Percentiles rank a stretch among this genome's conserved stretches.
These are phyloP conservation scores for Teleogryllus oceanicus DNA, from an alignment of 2,888 invertebrate species.

Conservation along the genomic window DNA sequence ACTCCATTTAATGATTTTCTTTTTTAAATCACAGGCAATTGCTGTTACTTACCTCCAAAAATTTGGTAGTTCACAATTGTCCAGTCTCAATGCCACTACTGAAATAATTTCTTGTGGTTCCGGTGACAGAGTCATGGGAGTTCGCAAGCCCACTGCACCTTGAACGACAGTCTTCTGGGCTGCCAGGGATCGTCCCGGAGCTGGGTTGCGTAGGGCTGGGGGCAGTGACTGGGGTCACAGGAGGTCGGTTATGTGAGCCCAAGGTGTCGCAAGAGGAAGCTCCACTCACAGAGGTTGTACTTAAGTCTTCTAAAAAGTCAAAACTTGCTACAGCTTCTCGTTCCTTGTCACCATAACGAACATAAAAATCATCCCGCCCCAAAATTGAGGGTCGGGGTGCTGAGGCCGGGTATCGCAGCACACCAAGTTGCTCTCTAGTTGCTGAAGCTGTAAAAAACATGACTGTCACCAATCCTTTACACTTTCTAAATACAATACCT, in stretches of 20 bases:
- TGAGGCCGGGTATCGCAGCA: slow-evolving; percentile 43
- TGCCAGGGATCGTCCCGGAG: slow-evolving; percentile 32
- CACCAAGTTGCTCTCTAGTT: slow-evolving; percentile 47
- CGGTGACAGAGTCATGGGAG: slow-evolving; percentile 40
- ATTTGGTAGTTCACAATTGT: not conserved
- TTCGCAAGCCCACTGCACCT: slow-evolving; percentile 38
- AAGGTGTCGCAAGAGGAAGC: slow-evolving; percentile 34
- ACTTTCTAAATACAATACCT: too few relatives aligned
- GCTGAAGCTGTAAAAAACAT: slow-evolving; percentile 46
- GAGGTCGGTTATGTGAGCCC: slow-evolving; percentile 22
- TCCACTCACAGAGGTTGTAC: slow-evolving; percentile 45
- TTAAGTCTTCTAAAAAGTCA: slow-evolving; percentile 72
- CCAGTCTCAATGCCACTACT: not conserved
- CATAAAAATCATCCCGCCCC: slow-evolving; percentile 72
- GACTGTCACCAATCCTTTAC: too few relatives aligned
- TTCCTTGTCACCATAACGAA: slow-evolving; percentile 73
- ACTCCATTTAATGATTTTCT: too few relatives aligned
- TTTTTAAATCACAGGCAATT: too few relatives aligned
- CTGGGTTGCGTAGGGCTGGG: not conserved
- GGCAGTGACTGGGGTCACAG: slow-evolving; percentile 32
- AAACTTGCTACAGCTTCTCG: slow-evolving; percentile 73
- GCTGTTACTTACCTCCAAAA: too few relatives aligned
- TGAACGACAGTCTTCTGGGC: slow-evolving; percentile 38
- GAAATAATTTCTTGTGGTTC: not conserved
- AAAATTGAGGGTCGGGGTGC: slow-evolving; percentile 65